These are phyloP conservation scores for Pitta sordida DNA, from an alignment of 2,113 vertebrate species.

Conservation along the genomic window DNA sequence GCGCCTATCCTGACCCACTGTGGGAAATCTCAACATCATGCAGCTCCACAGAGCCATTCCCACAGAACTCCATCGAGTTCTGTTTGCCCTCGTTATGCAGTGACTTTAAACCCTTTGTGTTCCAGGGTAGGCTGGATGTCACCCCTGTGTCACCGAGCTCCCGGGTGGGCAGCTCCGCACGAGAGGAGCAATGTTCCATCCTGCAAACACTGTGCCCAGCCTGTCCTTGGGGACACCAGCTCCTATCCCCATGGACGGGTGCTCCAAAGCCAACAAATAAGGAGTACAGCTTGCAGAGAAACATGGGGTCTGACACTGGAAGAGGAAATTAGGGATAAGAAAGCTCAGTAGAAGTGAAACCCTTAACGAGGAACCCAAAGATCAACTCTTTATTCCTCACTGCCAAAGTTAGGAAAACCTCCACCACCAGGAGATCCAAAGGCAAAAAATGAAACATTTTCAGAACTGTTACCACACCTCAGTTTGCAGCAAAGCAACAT, in stretches of 20 bases:
- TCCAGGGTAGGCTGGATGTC: neutral
- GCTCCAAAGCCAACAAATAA: neutral
- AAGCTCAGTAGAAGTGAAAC: neutral
- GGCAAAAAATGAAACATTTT: neutral
- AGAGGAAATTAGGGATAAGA: neutral
- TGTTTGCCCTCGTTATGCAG: neutral
- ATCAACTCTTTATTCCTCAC: neutral
- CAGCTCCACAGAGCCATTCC: neutral
- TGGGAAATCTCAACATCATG: neutral
- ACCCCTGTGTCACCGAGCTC: neutral
- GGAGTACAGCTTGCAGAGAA: neutral
- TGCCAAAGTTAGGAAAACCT: neutral
- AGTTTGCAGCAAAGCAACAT: neutral
- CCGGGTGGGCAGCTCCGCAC: neutral
- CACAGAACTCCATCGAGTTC: neutral
- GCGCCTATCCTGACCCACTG: neutral
- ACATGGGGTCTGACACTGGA: neutral
- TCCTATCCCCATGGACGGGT: fast-evolving
- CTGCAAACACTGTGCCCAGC: neutral
- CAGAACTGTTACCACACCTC: neutral
- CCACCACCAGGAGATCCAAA: neutral
- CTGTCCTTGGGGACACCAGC: neutral
- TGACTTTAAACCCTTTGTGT: neutral
- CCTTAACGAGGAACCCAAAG: neutral
- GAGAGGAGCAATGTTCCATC: neutral